Base-by-base conservation (phyloP, 1,140 invertebrate species). In the Hormaphis cornu region DNA sequence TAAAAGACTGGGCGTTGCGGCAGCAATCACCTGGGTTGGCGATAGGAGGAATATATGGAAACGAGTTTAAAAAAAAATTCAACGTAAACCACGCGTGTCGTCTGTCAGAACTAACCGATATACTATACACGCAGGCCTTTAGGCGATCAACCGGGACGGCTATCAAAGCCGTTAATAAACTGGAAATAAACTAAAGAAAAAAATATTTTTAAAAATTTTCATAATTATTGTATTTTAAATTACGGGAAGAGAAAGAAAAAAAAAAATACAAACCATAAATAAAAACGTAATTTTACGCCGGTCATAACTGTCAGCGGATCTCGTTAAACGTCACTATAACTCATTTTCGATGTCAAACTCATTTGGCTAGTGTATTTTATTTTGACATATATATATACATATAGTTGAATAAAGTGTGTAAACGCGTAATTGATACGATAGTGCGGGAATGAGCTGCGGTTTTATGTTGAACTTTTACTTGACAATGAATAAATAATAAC, bases 41-140 rank as follows among this genome's bases (percentile, higher is more conserved):
- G 40, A 46, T 30, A 46, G 37, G 58, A 42, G 40, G 24, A 44
- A 63, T 8, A 40, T 7, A 14, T 20, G 42, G 24, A 48, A 48
- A 66, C 61, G 61, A 28, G 61, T 63, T 63, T 33, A 33, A 30
- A 26, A 16, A 5, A 46, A 26, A 66, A 46, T 48, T 48, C 30
- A 63, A 42, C 40, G 40, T 63, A 30, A 46, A 63, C 44, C 40
- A 48, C 61, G 61, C 61, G 61, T 66, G 61, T 63, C 42, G 59
- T 63, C 59, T 63, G 59, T 66, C 61, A 66, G 50, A 66, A 35
- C 35, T 66, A 66, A 66, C 61, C 30, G 58, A 22, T 30, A 40
- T 61, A 40, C 24, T 46, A 30, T 46, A 46, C 58, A 61, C 40
- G 37, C 46, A 12, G 24, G 46, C 58, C 58, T 46, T 18, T 14